Percentiles rank a stretch among this genome's conserved stretches.
Evolutionary conservation across 2,113 vertebrate genomes (phyloP).

Genomic region (Tychaedon coryphoeus): DNA sequence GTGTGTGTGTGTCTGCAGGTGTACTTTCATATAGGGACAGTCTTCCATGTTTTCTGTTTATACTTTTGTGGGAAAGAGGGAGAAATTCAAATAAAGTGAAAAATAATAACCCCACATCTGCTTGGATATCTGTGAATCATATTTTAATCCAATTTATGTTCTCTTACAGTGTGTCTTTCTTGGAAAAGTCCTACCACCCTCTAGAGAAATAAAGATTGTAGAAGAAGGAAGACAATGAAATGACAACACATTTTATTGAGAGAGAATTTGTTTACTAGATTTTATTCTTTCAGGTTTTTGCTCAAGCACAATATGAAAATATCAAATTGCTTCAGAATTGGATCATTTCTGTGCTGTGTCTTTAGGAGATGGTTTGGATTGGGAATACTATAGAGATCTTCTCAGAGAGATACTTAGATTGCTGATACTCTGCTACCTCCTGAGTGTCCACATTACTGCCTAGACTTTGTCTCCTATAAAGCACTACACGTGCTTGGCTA

Average conservation of each 20-base stretch:
- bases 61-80: not conserved
- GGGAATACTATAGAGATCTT: not conserved
- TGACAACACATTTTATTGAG: not conserved
- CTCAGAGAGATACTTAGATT: not conserved
- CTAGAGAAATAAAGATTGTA: not conserved
- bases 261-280: not conserved
- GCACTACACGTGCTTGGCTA: rapidly evolving
- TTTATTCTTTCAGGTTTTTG: not conserved
- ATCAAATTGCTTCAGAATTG: not conserved
- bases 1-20: no score
- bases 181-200: not conserved
- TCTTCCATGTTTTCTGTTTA: not conserved
- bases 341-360: not conserved
- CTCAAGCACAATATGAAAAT: not conserved
- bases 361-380: not conserved
- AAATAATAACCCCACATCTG: not conserved
- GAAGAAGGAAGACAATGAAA: not conserved
- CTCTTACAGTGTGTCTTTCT: not conserved
- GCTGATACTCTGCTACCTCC: not conserved
- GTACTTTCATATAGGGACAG: not conserved
- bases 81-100: not conserved
- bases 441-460: not conserved
- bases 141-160: not conserved
- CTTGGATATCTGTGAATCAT: not conserved
- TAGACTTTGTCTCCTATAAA: not conserved